Conservation (phyloP, 2,888 invertebrate species). For the Sesia bembeciformis region DNA sequence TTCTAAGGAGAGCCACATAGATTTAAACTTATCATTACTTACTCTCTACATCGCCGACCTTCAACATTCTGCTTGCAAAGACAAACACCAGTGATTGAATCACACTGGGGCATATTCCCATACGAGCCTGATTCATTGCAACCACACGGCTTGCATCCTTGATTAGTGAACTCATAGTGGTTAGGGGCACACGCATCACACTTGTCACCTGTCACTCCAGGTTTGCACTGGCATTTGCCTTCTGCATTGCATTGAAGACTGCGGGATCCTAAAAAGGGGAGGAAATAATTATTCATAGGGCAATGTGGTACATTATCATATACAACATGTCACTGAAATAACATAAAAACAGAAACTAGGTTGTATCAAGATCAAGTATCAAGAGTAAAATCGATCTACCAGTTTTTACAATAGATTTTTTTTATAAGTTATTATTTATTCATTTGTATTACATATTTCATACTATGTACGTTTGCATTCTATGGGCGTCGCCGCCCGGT, state of each 20-base stretch:
- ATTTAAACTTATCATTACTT: constrained; percentile 26
- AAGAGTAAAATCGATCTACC: too few species aligned
- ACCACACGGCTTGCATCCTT: constrained; percentile 95
- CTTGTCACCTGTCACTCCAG: constrained; percentile 95
- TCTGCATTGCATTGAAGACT: constrained; percentile 92
- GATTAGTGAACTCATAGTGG: constrained; percentile 90
- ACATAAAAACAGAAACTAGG: too few species aligned
- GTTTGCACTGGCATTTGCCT: constrained; percentile 96
- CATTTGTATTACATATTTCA: too few species aligned
- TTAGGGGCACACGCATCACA: constrained; percentile 91
- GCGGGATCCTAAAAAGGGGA: constrained; percentile 79
- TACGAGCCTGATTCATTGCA: constrained; percentile 90
- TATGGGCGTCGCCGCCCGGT: too few species aligned
- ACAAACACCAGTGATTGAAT: constrained; percentile 86
- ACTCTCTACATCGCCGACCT: constrained; percentile 93
- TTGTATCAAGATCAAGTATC: too few species aligned
- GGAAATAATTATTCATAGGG: too few species aligned
- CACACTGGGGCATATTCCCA: constrained; percentile 87
- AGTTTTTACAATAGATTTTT: too few species aligned
- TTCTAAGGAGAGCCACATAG: too few species aligned
- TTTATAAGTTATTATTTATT: too few species aligned
- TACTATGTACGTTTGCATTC: too few species aligned
- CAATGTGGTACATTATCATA: too few species aligned
- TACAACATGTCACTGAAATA: too few species aligned
- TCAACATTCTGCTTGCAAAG: constrained; percentile 95